These are phyloP conservation scores for Psammodynastes pulverulentus DNA, from an alignment of 2,113 vertebrate genomes.

Conservation along the genomic window DNA sequence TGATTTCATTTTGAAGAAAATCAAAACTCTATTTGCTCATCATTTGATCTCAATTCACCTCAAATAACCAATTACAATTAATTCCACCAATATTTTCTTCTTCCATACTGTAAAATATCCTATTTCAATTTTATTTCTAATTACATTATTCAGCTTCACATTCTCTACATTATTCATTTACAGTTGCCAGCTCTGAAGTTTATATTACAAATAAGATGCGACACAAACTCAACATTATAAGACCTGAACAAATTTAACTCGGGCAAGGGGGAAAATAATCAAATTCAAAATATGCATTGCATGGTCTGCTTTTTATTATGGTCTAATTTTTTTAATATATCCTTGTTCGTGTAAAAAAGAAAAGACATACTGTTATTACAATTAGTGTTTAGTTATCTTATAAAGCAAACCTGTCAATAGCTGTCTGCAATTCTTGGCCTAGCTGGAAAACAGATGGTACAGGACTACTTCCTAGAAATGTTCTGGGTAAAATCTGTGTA, in stretches of 20 bases:
- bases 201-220: not conserved
- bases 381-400: not conserved
- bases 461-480: not conserved
- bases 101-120: too few relatives aligned
- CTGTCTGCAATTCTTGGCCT: not conserved
- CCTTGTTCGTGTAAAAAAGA: not conserved
- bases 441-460: not conserved
- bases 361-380: not conserved
- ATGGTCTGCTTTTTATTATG: not conserved
- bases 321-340: not conserved
- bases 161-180: not conserved
- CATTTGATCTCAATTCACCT: not conserved
- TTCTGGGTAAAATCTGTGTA: not conserved
- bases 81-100: not conserved
- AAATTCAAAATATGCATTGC: not conserved
- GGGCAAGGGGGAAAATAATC: not conserved
- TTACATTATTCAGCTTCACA: not conserved
- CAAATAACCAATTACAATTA: not conserved
- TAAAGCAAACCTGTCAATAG: not conserved
- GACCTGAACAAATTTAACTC: not conserved
- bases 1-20: constrained; percentile 7
- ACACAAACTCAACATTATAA: not conserved
- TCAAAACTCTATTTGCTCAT: not conserved
- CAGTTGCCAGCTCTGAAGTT: not conserved
- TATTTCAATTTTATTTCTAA: not conserved